phyloP scores from a whole-genome alignment of 1,140 invertebrate species.

The Cydia amplana region DNA sequence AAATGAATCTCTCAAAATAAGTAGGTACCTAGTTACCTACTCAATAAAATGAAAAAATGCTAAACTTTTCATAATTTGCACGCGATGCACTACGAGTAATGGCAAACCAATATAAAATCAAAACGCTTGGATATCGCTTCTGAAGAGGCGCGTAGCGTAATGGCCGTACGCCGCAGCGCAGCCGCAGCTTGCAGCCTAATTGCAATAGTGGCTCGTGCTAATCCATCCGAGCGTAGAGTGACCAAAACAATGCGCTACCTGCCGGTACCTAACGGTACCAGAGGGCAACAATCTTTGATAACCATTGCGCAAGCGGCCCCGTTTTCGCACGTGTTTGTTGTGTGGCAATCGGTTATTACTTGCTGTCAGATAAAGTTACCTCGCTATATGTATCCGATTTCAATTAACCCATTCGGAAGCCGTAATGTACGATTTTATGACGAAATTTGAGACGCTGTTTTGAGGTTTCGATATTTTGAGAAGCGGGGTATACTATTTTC shows the following conservation, averaged over 20 bases:
- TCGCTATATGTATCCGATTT: not conserved
- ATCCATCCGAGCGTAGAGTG: constrained; percentile 44
- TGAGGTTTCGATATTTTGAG: not conserved
- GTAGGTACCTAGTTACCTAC: too few species aligned
- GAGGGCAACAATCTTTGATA: constrained; percentile 70
- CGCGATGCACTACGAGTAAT: too few species aligned
- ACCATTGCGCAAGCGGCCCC: constrained; percentile 62
- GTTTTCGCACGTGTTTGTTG: constrained; percentile 63
- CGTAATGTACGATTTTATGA: not conserved
- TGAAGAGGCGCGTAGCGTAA: too few species aligned
- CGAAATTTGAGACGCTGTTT: not conserved
- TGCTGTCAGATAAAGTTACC: constrained; percentile 6
- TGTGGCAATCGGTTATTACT: constrained; percentile 54
- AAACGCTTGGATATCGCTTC: too few species aligned
- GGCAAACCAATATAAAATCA: too few species aligned
- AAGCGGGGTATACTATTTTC: not conserved
- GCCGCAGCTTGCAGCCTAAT: too few species aligned
- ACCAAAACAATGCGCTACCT: constrained; percentile 65
- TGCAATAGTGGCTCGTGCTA: constrained; percentile 38
- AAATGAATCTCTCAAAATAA: too few species aligned
- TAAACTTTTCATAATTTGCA: too few species aligned
- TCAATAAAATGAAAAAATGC: too few species aligned
- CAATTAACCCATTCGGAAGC: not conserved
- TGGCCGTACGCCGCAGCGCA: too few species aligned
- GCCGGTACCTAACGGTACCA: constrained; percentile 61